Evolutionary conservation across 2,888 invertebrate genomes (phyloP).

Genomic region (Plagodis dolabraria): DNA sequence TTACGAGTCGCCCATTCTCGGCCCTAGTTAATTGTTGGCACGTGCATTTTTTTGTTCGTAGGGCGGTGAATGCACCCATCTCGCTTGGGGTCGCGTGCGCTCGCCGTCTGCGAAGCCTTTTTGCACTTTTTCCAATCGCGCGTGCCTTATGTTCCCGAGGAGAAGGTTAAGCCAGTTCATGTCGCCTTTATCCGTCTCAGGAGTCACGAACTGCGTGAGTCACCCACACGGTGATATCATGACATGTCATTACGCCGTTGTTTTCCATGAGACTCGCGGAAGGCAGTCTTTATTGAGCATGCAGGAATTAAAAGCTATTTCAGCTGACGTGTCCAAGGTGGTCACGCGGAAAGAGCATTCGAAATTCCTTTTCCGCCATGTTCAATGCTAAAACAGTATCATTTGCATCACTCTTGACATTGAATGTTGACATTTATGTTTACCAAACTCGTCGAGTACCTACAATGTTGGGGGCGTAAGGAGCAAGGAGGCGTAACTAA

Average conservation of each 20-base stretch:
- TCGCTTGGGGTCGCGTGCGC: constrained; percentile 62
- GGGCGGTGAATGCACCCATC: constrained; percentile 67
- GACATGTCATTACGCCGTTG: constrained; percentile 58
- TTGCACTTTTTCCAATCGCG: constrained; percentile 61
- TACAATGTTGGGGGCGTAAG: constrained; percentile 5
- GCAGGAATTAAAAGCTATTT: constrained; percentile 43
- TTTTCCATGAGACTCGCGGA: constrained; percentile 54
- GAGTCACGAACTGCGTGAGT: constrained; percentile 66
- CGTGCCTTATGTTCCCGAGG: constrained; percentile 64
- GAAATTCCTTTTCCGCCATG: constrained; percentile 47
- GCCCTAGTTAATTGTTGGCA: constrained; percentile 77
- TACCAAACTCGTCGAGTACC: constrained; percentile 27
- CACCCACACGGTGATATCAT: constrained; percentile 75
- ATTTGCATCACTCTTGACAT: constrained; percentile 53
- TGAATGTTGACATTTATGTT: constrained; percentile 45
- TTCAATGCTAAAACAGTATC: constrained; percentile 47
- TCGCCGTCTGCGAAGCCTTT: constrained; percentile 59
- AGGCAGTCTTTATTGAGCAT: constrained; percentile 29
- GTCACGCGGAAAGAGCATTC: constrained; percentile 46
- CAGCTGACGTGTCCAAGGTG: constrained; percentile 42
- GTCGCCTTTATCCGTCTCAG: constrained; percentile 52
- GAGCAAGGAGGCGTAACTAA: constrained; percentile 7
- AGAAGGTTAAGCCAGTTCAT: constrained; percentile 73
- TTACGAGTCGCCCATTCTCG: constrained; percentile 46
- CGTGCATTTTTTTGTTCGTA: constrained; percentile 72